Evolutionary conservation across 2,888 invertebrate genomes (phyloP).

Genomic region (Lasioglossum zephyrum): DNA sequence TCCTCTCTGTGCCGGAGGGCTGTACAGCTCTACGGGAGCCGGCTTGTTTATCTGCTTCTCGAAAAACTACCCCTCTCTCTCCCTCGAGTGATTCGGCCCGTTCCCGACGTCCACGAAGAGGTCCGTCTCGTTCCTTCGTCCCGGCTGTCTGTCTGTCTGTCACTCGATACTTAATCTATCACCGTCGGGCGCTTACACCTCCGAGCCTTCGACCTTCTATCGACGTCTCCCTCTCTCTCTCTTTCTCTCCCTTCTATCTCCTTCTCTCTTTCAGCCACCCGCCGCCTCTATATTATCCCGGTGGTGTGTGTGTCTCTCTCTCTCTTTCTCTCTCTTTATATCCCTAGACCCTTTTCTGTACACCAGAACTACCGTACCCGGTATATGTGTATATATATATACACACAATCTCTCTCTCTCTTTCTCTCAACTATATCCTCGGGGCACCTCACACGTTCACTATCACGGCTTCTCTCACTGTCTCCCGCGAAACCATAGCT

Average conservation of each 20-base stretch:
- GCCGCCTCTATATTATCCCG: not conserved
- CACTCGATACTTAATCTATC: slow-evolving; percentile 64
- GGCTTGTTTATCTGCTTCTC: not conserved
- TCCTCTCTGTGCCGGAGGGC: not conserved
- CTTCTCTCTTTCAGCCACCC: slow-evolving; percentile 26
- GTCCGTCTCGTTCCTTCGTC: slow-evolving; percentile 56
- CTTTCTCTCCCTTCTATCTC: slow-evolving; percentile 20
- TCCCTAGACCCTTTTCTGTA: not conserved
- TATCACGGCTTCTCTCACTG: slow-evolving; percentile 60
- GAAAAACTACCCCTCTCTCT: slow-evolving; percentile 47
- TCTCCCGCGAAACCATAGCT: slow-evolving; percentile 68
- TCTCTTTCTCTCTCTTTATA: not conserved
- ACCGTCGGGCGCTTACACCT: slow-evolving; percentile 55
- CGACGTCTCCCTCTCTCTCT: slow-evolving; percentile 24
- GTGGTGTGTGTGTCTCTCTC: not conserved
- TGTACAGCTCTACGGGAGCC: slow-evolving; percentile 10
- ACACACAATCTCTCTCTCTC: not conserved
- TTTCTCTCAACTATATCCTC: not conserved
- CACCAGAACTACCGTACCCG: slow-evolving; percentile 9
- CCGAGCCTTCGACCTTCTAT: slow-evolving; percentile 57
- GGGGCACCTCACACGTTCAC: slow-evolving; percentile 59
- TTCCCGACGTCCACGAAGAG: slow-evolving; percentile 52
- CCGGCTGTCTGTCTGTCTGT: slow-evolving; percentile 54
- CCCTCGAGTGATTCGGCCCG: slow-evolving; percentile 57
- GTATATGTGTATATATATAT: not conserved